Evolutionary conservation across 2,797 vertebrate genomes (phyloP), one percentile per base, ranked within the genome.

Genomic region (Agapornis canus): DNA sequence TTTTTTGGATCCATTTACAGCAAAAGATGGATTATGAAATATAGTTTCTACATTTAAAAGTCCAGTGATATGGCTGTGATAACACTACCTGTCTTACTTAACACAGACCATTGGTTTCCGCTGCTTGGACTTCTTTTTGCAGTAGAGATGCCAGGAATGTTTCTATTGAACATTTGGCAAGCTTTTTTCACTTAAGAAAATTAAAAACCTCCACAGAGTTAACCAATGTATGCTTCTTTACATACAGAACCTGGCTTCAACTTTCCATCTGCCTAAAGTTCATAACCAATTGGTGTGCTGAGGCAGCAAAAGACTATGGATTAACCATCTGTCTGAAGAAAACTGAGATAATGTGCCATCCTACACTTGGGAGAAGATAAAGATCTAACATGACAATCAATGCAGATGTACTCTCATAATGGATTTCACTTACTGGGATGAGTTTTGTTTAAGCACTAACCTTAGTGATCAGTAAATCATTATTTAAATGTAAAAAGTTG

Each of bases 281-380:
- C 91, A 96, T 92, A 92, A 94, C 89, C 91, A 89, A 49, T 47
- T 0, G 0, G 73, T 89, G 63, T 96, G 95, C 95, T 96, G 95
- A 96, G 87, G 87, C 93, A 97, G 96, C 95, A 94, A 95, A 95
- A 95, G 88, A 57, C 94, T 96, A 95, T 97, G 93, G 95, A 97
- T 96, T 96, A 94, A 93, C 93, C 79, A 95, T 96, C 66, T 0
- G 29, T 91, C 82, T 90, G 95, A 91, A 95, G 85, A 86, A 95
- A 85, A 93, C 79, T 37, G 85, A 95, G 85, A 92, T 95, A 96
- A 94, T 95, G 87, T 81, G 80, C 94, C 86, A 92, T 91, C 76
- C 86, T 49, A 82, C 87, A 90, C 87, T 60, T 82, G 91, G 80
- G 82, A 96, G 42, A 90, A 88, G 87, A 90, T 92, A 95, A 95